These are phyloP conservation scores for Microtus montanus DNA, from an alignment of 2,113 vertebrate genomes.

Conservation along the genomic window DNA sequence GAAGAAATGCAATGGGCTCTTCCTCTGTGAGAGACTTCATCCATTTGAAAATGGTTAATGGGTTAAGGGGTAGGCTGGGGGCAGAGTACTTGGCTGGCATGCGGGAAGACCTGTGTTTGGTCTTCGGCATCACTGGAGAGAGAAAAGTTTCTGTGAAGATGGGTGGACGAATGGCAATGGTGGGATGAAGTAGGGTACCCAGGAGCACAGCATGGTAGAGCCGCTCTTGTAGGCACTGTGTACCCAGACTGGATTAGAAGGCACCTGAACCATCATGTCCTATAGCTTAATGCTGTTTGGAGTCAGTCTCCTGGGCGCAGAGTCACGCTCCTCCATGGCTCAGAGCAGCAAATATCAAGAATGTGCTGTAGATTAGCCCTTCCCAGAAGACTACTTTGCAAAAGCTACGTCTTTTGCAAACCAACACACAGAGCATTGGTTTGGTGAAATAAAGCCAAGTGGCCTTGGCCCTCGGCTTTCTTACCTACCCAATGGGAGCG, in stretches of 20 bases:
- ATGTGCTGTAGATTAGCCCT: not conserved
- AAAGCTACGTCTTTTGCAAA: not conserved
- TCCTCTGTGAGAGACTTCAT: not conserved
- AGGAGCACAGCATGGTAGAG: not conserved
- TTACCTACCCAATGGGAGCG: not conserved
- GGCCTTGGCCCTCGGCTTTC: not conserved
- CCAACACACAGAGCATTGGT: not conserved
- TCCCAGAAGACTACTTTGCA: not conserved
- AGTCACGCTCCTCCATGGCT: not conserved
- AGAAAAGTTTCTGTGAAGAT: not conserved
- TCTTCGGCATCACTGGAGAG: not conserved
- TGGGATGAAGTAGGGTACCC: not conserved
- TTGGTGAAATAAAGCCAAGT: not conserved
- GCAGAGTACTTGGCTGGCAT: not conserved
- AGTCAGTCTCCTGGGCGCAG: not conserved
- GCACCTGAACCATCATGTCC: not conserved
- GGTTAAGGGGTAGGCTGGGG: too few species aligned
- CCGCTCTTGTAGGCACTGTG: not conserved
- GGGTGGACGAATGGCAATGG: not conserved
- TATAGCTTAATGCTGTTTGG: not conserved
- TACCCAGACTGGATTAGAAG: not conserved
- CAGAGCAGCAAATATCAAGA: not conserved
- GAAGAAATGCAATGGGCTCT: not conserved
- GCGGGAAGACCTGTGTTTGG: not conserved
- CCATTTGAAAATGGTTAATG: not conserved